phyloP scores from a whole-genome alignment of 2,113 vertebrate species.

The Mus musculus region GRCm39 chr10:17420501-17421000 shows the following conservation, averaged over 20 bases:
- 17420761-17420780: neutral
- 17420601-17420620: conserved; percentile 2
- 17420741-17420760: neutral
- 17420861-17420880: conserved; percentile 26
- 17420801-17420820: neutral
- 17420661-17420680: neutral
- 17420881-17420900: conserved; percentile 17
- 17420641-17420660: neutral
- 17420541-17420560: neutral
- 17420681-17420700: conserved; percentile 22
- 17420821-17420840: conserved; percentile 39
- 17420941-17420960: conserved; percentile 24
- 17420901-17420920: conserved; percentile 7
- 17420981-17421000: conserved; percentile 56
- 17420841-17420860: neutral
- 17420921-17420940: conserved; percentile 35
- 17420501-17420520: neutral
- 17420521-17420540: neutral
- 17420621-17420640: neutral
- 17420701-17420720: conserved; percentile 9
- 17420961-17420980: conserved; percentile 26
- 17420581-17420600: conserved; percentile 9
- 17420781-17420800: neutral
- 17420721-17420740: neutral
- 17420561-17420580: neutral